Conservation (phyloP, 2,113 vertebrate genomes). For the Hemicordylus capensis region DNA sequence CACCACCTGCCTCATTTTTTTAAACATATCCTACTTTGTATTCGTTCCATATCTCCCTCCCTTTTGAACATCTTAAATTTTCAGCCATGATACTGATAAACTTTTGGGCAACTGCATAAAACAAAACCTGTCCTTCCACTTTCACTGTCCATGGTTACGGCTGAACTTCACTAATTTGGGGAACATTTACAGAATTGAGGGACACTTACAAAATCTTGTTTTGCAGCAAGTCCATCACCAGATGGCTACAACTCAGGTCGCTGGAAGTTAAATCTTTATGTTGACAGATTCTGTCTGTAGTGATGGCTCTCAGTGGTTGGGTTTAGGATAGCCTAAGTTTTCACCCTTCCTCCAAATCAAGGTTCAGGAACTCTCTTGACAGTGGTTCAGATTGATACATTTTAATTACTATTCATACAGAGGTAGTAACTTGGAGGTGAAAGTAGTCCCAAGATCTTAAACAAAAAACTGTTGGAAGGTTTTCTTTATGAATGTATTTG, state of each 20-base stretch:
- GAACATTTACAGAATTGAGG: too few species aligned
- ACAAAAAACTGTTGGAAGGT: neutral
- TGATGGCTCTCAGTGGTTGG: neutral
- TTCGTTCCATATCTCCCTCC: slow-evolving; percentile 21
- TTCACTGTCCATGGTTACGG: neutral
- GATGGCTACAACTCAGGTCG: neutral
- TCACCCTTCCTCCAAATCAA: neutral
- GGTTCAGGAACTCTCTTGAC: neutral
- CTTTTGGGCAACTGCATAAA: slow-evolving; percentile 3
- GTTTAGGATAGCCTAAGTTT: neutral
- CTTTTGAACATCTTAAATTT: slow-evolving; percentile 3
- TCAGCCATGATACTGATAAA: slow-evolving; percentile 5
- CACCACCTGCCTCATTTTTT: slow-evolving; percentile 39
- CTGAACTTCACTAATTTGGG: neutral
- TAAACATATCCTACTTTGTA: slow-evolving; percentile 16
- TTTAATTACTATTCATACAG: neutral
- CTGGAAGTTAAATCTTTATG: neutral
- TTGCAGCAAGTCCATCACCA: neutral
- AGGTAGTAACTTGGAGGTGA: neutral
- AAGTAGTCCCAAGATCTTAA: neutral
- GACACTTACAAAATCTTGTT: too few species aligned
- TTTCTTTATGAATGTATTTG: neutral
- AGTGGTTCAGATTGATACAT: neutral
- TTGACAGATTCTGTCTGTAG: neutral
- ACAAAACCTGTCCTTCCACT: neutral